Base-by-base conservation (phyloP, 2,113 vertebrate species). In the Chlamydotis undulata region DNA sequence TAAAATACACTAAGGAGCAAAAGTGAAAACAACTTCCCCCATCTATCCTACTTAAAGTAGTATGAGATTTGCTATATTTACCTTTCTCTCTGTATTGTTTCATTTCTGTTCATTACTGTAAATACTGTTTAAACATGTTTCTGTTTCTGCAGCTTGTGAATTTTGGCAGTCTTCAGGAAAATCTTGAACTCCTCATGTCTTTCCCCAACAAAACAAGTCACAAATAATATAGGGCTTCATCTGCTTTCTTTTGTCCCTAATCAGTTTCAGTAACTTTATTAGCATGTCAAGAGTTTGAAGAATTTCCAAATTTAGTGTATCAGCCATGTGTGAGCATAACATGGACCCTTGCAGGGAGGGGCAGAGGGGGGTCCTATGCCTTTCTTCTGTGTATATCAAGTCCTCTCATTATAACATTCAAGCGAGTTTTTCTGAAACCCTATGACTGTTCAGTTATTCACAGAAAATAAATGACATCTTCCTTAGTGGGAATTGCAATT, bases 401-500 rank as follows among this genome's bases (percentile, higher is more conserved):
- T 65, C 67, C 14, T 83, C 47, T 84, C 24, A 25, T 93, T 92
- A 89, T 87, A 91, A 71, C 49, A 87, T 14, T 82, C 18, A n/a
- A 49, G 37, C 1, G 3, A 84, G 31, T 21, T 65, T 84, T 89
- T 91, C 33, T 84, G 57, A 71, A 84, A 26, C 35, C 8, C 39
- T 52, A 6, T 69, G 53, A 69, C 67, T 94, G 41, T 76, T 93
- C 61, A 69, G 43, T 89, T 91, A 79, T 59, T 93, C 88, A 69
- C 73, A 93, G 90, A 77, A 95, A 92, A 84, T 74, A 87, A 94
- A 94, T 87, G 2, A 83, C 63, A 92, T 85, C 39, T 95, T 89
- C 73, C 22, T 96, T 64, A 57, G 19, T 45, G 26, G 55, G 43
- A 80, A 60, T 3, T 39, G 24, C 33, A 84, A 37, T 77, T 94